These are phyloP conservation scores for Panopea generosa DNA, from an alignment of 2,888 invertebrate genomes.

Conservation along the genomic window DNA sequence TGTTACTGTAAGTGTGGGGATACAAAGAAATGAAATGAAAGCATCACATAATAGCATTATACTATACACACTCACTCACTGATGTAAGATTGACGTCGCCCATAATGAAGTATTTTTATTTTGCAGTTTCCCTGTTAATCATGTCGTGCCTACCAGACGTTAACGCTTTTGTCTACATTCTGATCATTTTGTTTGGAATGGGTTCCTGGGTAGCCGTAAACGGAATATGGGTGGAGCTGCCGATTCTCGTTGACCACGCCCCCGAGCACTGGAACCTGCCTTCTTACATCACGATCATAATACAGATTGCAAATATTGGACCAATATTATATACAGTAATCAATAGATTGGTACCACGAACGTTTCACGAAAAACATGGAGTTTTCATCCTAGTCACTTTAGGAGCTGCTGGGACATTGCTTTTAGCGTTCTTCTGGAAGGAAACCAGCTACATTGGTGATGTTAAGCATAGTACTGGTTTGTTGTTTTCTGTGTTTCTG, in stretches of 20 bases:
- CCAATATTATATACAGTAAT: constrained; percentile 89
- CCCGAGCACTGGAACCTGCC: constrained; percentile 96
- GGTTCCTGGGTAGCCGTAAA: constrained; percentile 94
- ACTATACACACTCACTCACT: no score
- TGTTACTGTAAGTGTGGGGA: no score
- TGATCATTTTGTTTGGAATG: constrained; percentile 90
- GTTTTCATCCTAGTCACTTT: constrained; percentile 80
- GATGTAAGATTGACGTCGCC: no score
- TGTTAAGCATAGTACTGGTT: constrained; percentile 87
- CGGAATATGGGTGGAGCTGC: constrained; percentile 88
- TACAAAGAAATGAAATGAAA: no score
- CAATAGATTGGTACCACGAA: constrained; percentile 41
- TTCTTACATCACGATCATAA: constrained; percentile 92
- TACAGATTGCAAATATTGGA: constrained; percentile 93
- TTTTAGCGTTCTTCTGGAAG: no score
- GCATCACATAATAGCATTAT: no score
- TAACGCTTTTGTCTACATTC: constrained; percentile 82
- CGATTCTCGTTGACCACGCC: constrained; percentile 88
- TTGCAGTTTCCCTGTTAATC: constrained; percentile 5
- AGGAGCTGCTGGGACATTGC: no score
- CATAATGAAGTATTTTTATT: no score
- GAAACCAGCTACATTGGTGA: constrained; percentile 86
- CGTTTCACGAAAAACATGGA: constrained; percentile 82
- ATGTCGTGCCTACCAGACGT: constrained; percentile 79
- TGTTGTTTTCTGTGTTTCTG: no score